phyloP scores from a whole-genome alignment of 2,797 vertebrate species.

The Cyclura pinguis region DNA sequence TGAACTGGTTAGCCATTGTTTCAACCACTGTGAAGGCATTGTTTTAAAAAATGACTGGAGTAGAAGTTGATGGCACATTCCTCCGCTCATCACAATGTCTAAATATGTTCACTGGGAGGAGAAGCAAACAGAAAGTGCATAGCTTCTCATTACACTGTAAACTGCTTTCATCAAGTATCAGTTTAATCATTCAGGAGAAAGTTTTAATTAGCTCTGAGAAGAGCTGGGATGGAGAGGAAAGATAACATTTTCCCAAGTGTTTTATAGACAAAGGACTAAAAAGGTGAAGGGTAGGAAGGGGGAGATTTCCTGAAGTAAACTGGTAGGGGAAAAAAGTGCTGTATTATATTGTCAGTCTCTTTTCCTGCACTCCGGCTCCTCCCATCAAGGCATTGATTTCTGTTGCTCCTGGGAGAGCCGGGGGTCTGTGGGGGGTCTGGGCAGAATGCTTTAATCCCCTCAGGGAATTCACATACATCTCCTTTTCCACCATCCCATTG shows the following conservation, averaged over 20 bases:
- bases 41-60: too few relatives aligned
- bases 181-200: conserved; percentile 51
- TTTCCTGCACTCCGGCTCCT: conserved; percentile 35
- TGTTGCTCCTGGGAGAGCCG: conserved; percentile 36
- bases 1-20: neutral
- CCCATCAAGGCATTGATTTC: conserved; percentile 62
- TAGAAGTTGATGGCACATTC: neutral
- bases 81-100: neutral
- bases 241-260: conserved; percentile 47
- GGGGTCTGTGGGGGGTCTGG: neutral
- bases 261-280: conserved; percentile 38
- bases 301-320: conserved; percentile 53
- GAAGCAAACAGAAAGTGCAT: conserved; percentile 7
- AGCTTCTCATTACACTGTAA: neutral
- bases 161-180: conserved; percentile 36
- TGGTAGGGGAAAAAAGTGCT: conserved; percentile 69
- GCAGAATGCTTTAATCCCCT: conserved; percentile 49
- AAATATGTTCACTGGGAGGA: conserved; percentile 30
- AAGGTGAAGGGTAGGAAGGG: conserved; percentile 25
- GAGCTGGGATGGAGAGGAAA: conserved; percentile 32
- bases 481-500: conserved; percentile 60
- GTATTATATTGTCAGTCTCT: conserved; percentile 19
- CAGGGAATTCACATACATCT: conserved; percentile 38
- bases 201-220: conserved; percentile 57
- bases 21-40: neutral